phyloP scores from a whole-genome alignment of 2,113 vertebrate genomes.

The Carollia perspicillata region DNA sequence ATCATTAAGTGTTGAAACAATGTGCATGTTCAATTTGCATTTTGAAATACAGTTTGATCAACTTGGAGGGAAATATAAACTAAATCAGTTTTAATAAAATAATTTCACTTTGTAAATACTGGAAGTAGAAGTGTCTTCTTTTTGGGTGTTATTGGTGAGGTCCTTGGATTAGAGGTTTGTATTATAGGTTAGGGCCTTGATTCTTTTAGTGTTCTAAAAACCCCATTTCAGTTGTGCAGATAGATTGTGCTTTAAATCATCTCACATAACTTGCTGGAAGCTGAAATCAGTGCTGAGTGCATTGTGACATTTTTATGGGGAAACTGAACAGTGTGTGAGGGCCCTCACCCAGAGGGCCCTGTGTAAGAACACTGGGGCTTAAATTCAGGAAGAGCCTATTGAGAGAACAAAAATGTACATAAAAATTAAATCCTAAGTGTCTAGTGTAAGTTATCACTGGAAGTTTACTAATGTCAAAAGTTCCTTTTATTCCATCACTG shows the following conservation, averaged over 20 bases:
- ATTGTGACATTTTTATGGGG: neutral
- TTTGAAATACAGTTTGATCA: neutral
- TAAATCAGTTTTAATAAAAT: neutral
- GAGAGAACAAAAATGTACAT: neutral
- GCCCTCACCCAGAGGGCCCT: neutral
- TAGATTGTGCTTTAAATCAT: neutral
- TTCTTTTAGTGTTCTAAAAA: neutral
- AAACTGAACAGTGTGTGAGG: neutral
- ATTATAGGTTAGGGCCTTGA: neutral
- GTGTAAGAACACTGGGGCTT: neutral
- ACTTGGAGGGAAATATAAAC: neutral
- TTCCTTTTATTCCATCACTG: neutral
- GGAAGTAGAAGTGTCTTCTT: neutral
- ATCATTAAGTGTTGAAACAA: neutral
- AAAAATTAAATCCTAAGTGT: neutral
- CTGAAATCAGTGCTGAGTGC: neutral
- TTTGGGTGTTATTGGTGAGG: neutral
- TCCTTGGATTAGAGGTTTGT: neutral
- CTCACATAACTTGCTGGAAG: neutral
- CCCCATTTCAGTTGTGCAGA: neutral
- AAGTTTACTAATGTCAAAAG: neutral
- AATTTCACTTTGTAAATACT: neutral
- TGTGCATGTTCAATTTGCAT: neutral
- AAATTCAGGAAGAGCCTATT: neutral
- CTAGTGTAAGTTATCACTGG: neutral